Evolutionary conservation across 2,888 invertebrate species (phyloP), one percentile per base, ranked within the genome.

Genomic region (Sesia bembeciformis): DNA sequence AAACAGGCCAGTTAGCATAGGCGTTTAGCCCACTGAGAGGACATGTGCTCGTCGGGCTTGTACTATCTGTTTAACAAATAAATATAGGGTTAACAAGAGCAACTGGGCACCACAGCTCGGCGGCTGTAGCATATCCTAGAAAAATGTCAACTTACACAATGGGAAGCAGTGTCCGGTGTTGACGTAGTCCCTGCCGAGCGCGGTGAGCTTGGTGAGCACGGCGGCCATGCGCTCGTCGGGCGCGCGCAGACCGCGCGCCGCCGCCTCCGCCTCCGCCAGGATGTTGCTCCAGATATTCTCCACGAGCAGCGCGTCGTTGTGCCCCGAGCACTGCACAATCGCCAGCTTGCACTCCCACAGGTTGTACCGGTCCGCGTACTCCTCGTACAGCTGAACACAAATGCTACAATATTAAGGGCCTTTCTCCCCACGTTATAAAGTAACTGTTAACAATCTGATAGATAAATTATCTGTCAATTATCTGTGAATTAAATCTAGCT

Each of bases 271-370:
- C 74, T 93, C 93, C 54, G 86, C 80, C 57, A 95, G 90, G 55
- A 99, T 96, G 74, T 96, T 94, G 58, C 93, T 93, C 98, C 98
- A 98, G 54, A 98, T 94, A 55, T 94, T 94, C 81, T 98, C 96
- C 51, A 99, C 95, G 5, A 98, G 88, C 57, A 95, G 90, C 0
- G 94, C 92, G 77, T 99, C 98, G 67, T 95, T 94, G 81, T 98
- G 96, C 7, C 97, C 97, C 4, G 98, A 97, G 76, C 97, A 98
- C 68, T 98, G 96, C 52, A 99, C 93, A 61, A 99, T 98, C 4
- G 97, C 96, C 56, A 99, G 89, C 83, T 98, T 97, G 78, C 97
- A 96, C 82, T 98, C 98, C 93, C 96, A 95, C 49, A 98, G 90
- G 65, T 95, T 93, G 78, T 96, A 96, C 3, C 95, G 95, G 68